These are phyloP conservation scores for Myocastor coypus DNA, from an alignment of 2,113 vertebrate genomes.

Conservation along the genomic window DNA sequence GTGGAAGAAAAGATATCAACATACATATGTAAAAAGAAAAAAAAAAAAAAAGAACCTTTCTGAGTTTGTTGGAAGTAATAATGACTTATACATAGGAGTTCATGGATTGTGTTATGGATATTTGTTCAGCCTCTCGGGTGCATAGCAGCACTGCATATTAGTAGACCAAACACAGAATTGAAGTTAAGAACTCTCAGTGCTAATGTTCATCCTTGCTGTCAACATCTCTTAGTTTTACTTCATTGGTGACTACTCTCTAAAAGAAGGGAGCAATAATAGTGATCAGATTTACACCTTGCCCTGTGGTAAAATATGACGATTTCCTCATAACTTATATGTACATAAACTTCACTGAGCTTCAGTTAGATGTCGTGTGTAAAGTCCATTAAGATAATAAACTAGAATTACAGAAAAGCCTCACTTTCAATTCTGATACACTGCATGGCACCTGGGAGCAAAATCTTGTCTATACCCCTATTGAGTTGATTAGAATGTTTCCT, in stretches of 20 bases:
- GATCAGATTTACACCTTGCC: neutral
- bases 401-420: neutral
- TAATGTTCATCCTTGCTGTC: neutral
- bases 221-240: neutral
- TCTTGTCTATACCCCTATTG: neutral
- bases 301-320: neutral
- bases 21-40: neutral
- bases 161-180: neutral
- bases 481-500: neutral
- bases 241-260: neutral
- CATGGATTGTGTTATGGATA: neutral
- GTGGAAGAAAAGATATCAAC: neutral
- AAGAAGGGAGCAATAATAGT: neutral
- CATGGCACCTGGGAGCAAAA: neutral
- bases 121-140: slow-evolving; percentile 25
- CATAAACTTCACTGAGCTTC: slow-evolving; percentile 25
- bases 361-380: neutral
- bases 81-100: neutral
- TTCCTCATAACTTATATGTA: neutral
- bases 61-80: slow-evolving; percentile 8
- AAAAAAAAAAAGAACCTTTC: neutral
- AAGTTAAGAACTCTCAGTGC: slow-evolving; percentile 29
- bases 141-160: neutral
- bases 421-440: neutral
- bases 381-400: neutral